These are phyloP conservation scores for Hirudo medicinalis DNA, from an alignment of 1,140 invertebrate species.

Conservation along the genomic window DNA sequence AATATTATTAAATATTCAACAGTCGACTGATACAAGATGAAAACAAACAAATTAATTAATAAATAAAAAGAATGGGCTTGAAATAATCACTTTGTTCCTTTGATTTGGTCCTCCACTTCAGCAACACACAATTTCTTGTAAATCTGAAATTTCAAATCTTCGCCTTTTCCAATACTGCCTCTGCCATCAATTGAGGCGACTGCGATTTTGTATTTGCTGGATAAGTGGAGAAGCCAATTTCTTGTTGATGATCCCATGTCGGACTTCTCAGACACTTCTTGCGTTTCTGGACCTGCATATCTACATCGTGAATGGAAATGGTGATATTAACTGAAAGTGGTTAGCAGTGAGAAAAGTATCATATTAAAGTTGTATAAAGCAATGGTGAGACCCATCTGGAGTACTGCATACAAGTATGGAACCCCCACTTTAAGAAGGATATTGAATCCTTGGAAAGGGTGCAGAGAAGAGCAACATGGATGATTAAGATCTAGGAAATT, in stretches of 20 bases:
- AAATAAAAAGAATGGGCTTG: background rate
- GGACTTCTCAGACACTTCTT: conserved; percentile 72
- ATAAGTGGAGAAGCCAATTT: conserved; percentile 65
- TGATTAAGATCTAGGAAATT: too few relatives aligned
- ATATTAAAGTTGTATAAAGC: too few relatives aligned
- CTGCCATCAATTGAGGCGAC: conserved; percentile 74
- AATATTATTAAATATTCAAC: background rate
- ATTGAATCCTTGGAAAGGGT: too few relatives aligned
- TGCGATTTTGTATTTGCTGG: conserved; percentile 67
- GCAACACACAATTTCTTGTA: conserved; percentile 67
- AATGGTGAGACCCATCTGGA: too few relatives aligned
- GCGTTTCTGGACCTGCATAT: conserved; percentile 73
- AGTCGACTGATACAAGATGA: background rate
- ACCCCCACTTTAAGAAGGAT: too few relatives aligned
- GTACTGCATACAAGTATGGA: too few relatives aligned
- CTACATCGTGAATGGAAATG: conserved; percentile 42
- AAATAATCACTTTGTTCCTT: conserved; percentile 60
- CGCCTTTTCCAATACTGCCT: conserved; percentile 69
- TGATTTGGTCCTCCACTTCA: conserved; percentile 81
- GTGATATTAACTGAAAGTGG: too few relatives aligned
- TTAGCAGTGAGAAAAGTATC: too few relatives aligned
- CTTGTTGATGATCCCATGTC: conserved; percentile 48
- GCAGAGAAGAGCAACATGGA: too few relatives aligned
- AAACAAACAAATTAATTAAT: background rate
- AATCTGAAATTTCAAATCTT: conserved; percentile 67